Conservation (phyloP, 2,797 vertebrate genomes). For the Nothura maculosa region DNA sequence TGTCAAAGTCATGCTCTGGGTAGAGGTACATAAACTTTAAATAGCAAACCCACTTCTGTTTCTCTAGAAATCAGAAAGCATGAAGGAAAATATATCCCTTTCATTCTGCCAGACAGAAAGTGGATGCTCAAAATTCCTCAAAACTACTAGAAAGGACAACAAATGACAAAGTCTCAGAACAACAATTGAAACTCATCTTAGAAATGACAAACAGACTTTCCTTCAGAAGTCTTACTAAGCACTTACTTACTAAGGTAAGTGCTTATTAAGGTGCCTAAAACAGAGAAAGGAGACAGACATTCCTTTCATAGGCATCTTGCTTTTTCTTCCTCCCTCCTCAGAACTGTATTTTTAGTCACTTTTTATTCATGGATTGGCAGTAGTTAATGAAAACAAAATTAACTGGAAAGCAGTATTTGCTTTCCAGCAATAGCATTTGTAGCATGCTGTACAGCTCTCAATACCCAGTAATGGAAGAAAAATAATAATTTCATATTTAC, state of each 20-base stretch:
- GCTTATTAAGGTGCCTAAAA: background rate
- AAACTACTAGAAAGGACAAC: background rate
- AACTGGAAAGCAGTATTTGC: background rate
- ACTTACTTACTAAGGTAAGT: no score
- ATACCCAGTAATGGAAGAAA: background rate
- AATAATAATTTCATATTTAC: background rate
- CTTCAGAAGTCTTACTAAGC: background rate
- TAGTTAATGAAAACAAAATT: background rate
- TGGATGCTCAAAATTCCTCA: background rate
- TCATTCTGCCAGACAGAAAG: background rate
- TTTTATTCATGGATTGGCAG: background rate
- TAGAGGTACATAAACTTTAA: background rate
- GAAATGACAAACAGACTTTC: background rate
- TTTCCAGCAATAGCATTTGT: no score
- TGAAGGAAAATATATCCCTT: conserved; percentile 3
- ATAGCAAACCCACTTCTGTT: background rate
- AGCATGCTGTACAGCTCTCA: background rate
- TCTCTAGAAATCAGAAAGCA: background rate
- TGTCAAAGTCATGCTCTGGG: conserved; percentile 5
- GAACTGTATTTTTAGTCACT: background rate
- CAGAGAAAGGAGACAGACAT: background rate
- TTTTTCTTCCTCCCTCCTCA: background rate
- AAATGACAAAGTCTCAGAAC: background rate
- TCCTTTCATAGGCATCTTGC: background rate
- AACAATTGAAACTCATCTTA: background rate